Percentiles rank a stretch among this genome's conserved stretches.
Evolutionary conservation across 2,888 invertebrate genomes (phyloP).

Genomic region (Anaspis maculata): DNA sequence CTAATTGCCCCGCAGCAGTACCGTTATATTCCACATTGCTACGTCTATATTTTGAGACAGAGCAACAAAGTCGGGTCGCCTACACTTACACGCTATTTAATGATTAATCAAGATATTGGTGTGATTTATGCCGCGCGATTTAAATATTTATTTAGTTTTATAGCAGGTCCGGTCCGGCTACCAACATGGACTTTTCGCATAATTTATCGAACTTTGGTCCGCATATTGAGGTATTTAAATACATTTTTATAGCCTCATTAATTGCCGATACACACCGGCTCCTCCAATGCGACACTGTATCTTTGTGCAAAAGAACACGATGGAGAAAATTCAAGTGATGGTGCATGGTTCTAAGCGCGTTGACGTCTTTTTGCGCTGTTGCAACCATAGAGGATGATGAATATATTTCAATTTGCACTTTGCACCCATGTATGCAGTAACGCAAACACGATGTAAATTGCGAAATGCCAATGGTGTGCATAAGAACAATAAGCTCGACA

Average conservation of each 20-base stretch:
- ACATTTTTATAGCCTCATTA: constrained; percentile 8
- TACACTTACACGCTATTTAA: constrained; percentile 4
- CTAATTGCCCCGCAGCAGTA: constrained; percentile 20
- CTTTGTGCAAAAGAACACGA: too few relatives aligned
- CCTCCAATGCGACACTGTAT: too few relatives aligned
- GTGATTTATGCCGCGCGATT: constrained; percentile 7
- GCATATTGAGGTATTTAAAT: constrained; percentile 4
- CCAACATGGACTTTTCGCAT: constrained; percentile 5
- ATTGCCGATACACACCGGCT: too few relatives aligned
- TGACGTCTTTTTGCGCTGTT: too few relatives aligned
- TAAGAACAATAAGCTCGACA: too few relatives aligned
- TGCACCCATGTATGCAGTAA: constrained; percentile 12
- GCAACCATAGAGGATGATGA: too few relatives aligned
- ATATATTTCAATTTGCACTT: constrained; percentile 13
- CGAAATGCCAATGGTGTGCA: constrained; percentile 17
- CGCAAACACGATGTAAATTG: constrained; percentile 19
- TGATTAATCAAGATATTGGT: constrained; percentile 9
- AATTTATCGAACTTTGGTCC: constrained; percentile 4
- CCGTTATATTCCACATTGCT: not conserved
- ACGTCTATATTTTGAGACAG: constrained; percentile 1
- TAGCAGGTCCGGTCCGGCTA: constrained; percentile 5
- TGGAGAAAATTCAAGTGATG: too few relatives aligned
- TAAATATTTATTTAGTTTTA: constrained; percentile 8
- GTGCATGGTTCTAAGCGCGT: too few relatives aligned
- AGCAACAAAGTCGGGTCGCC: constrained; percentile 4